Conservation (phyloP, 2,797 vertebrate genomes). For the Gastrophryne carolinensis region DNA sequence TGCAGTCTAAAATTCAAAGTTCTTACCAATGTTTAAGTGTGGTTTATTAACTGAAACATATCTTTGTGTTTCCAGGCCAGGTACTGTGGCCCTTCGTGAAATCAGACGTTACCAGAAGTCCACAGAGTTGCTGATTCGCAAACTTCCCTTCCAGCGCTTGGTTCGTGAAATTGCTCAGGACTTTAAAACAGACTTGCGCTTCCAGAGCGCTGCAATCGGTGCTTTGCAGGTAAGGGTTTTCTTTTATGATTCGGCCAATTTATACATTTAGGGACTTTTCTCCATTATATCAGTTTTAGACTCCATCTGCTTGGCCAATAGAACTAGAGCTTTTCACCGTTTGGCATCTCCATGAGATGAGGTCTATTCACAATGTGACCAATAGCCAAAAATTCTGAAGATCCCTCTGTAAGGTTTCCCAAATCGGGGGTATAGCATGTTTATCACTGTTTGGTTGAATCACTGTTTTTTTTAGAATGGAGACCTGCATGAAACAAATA, state of each 20-base stretch:
- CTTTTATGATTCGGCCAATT: too few relatives aligned
- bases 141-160: slow-evolving; percentile 79
- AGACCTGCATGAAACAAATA: background rate
- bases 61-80: slow-evolving; percentile 64
- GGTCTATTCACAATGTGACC: too few relatives aligned
- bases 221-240: slow-evolving; percentile 79
- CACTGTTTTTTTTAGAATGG: background rate
- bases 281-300: too few relatives aligned
- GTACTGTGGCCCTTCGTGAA: slow-evolving; percentile 78
- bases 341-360: background rate
- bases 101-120: slow-evolving; percentile 82
- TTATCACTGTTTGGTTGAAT: background rate
- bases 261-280: too few relatives aligned
- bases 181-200: slow-evolving; percentile 82
- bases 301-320: too few relatives aligned
- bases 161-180: slow-evolving; percentile 83
- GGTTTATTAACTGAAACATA: too few relatives aligned
- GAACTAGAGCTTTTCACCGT: too few relatives aligned
- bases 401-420: too few relatives aligned
- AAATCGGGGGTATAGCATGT: too few relatives aligned
- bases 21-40: too few relatives aligned
- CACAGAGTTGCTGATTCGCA: slow-evolving; percentile 79
- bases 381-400: too few relatives aligned
- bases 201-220: slow-evolving; percentile 81
- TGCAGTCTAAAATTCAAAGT: too few relatives aligned